A percentile compares a stretch with the other conserved stretches of the same genome.
phyloP scores from a whole-genome alignment of 2,113 vertebrate genomes.

The Marmota monax region DNA sequence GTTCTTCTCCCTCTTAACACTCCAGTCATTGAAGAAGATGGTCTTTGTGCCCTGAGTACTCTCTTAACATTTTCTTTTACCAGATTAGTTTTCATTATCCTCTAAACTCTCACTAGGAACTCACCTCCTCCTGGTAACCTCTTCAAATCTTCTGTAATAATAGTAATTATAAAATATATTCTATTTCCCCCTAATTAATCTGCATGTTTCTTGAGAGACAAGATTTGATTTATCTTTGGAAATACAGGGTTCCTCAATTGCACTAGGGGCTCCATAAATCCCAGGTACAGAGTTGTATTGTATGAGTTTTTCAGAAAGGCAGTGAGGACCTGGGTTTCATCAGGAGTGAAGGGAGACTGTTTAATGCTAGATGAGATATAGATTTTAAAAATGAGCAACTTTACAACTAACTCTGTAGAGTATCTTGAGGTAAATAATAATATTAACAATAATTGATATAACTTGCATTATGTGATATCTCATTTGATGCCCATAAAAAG shows the following conservation, averaged over 20 bases:
- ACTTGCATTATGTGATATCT: not conserved
- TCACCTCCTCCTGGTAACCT: not conserved
- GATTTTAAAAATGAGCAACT: not conserved
- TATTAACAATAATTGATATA: not conserved
- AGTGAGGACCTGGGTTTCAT: not conserved
- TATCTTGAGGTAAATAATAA: not conserved
- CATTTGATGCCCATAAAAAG: not conserved
- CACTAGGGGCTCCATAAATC: not conserved
- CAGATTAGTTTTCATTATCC: not conserved
- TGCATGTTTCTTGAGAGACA: not conserved
- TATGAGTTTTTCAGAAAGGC: not conserved
- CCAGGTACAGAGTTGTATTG: not conserved
- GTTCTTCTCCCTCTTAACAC: not conserved
- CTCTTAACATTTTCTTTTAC: not conserved
- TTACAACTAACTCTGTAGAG: not conserved
- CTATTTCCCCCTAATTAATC: not conserved
- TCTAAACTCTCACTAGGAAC: not conserved
- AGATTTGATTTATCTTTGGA: constrained; percentile 17
- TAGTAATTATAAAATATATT: not conserved
- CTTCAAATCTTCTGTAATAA: not conserved
- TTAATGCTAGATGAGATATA: not conserved
- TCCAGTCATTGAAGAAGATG: not conserved
- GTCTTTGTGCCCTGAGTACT: not conserved
- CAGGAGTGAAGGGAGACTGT: not conserved
- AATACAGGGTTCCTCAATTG: not conserved